These are phyloP conservation scores for Calephelis nemesis DNA, from an alignment of 1,140 invertebrate species.

Conservation along the genomic window DNA sequence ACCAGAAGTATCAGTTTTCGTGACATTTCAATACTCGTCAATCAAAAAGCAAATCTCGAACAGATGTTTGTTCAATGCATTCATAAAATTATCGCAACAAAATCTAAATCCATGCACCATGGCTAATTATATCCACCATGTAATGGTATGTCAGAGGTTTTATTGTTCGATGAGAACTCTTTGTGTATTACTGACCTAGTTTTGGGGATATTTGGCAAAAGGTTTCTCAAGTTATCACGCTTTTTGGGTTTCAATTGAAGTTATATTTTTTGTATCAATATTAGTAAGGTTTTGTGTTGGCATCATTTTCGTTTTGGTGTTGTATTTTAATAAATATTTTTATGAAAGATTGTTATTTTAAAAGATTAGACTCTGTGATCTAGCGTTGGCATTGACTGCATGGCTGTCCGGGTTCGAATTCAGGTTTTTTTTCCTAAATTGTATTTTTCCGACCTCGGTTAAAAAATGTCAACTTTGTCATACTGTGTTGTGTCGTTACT, in stretches of 20 bases:
- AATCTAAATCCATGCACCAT: constrained; percentile 77
- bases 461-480: no score
- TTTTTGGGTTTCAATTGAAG: constrained; percentile 65
- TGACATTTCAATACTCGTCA: constrained; percentile 72
- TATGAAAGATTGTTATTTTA: not conserved
- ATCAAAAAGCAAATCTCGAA: constrained; percentile 63
- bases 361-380: no score
- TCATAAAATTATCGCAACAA: constrained; percentile 73
- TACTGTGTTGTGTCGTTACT: no score
- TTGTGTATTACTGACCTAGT: constrained; percentile 76
- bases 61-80: constrained; percentile 63
- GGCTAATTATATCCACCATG: constrained; percentile 77
- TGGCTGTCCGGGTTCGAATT: no score
- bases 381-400: no score
- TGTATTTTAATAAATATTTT: constrained; percentile 14
- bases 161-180: constrained; percentile 55
- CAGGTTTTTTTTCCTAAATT: no score
- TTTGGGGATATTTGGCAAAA: constrained; percentile 66
- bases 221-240: constrained; percentile 63
- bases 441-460: no score
- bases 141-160: constrained; percentile 61
- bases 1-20: constrained; percentile 58
- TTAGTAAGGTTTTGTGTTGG: not conserved
- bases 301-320: constrained; percentile 7
- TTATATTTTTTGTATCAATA: constrained; percentile 60